Conservation (phyloP, 1,140 invertebrate species). For the Heliconius hewitsoni region DNA sequence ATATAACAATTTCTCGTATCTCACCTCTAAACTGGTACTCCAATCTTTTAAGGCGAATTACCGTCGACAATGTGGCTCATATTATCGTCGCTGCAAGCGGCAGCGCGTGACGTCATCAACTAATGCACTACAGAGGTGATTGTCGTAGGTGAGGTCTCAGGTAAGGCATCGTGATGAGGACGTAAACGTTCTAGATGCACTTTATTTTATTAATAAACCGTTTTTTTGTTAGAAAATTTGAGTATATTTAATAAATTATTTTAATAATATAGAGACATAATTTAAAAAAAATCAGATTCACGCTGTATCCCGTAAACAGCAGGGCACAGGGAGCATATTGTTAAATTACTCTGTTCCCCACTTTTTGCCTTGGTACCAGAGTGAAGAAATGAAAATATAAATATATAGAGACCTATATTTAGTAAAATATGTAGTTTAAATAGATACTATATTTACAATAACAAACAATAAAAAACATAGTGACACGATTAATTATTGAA, state of each 20-base stretch:
- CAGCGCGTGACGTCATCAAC: conserved; percentile 70
- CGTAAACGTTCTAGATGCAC: conserved; percentile 38
- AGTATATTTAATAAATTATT: no score
- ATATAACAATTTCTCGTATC: conserved; percentile 17
- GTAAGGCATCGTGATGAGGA: conserved; percentile 27
- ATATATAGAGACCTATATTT: neutral
- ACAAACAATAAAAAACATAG: no score
- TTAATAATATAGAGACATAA: no score
- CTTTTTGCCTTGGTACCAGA: no score
- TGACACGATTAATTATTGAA: no score
- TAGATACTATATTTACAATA: no score
- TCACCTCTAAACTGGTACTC: conserved; percentile 37
- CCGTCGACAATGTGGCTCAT: conserved; percentile 41
- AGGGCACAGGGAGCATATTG: no score
- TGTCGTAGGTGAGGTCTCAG: conserved; percentile 53
- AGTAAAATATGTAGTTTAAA: no score
- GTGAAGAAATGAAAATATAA: no score
- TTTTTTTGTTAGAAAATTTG: neutral
- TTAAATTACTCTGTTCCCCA: no score
- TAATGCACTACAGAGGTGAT: conserved; percentile 67
- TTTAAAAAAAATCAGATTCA: no score
- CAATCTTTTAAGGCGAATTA: conserved; percentile 60
- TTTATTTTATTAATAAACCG: neutral
- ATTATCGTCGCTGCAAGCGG: conserved; percentile 40
- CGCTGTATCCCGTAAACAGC: no score